Conservation (phyloP, 2,113 vertebrate species). For the Anseranas semipalmata region DNA sequence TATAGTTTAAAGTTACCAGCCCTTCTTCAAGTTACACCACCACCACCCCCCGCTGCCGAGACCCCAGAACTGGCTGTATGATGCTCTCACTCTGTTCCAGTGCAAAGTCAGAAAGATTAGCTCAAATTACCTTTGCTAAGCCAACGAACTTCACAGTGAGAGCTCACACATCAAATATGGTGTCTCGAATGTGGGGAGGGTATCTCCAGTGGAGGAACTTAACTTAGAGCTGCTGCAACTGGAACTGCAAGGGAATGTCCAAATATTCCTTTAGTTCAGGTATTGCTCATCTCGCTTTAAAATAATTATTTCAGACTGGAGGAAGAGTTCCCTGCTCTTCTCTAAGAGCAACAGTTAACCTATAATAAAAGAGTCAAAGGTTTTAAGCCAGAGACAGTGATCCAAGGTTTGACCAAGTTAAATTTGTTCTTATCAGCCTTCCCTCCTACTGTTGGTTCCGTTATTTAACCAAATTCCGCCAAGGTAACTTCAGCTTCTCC, state of each 20-base stretch:
- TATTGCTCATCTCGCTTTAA: not conserved
- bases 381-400: not conserved
- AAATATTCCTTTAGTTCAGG: not conserved
- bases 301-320: not conserved
- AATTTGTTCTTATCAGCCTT: not conserved
- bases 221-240: not conserved
- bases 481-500: not conserved
- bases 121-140: slow-evolving; percentile 46
- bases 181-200: not conserved
- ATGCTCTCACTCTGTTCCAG: slow-evolving; percentile 1
- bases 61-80: not conserved
- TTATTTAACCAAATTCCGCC: not conserved
- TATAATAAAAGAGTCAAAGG: not conserved
- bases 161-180: not conserved
- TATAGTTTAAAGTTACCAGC: slow-evolving; percentile 3
- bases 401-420: not conserved
- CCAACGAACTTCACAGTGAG: not conserved
- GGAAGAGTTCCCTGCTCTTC: not conserved
- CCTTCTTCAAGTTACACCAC: not conserved
- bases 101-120: slow-evolving; percentile 40
- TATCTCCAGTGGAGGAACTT: not conserved
- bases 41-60: not conserved
- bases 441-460: not conserved
- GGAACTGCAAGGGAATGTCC: not conserved
- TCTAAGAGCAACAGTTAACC: not conserved